Conservation (phyloP, 2,113 vertebrate genomes). For the Leptodactylus fuscus region DNA sequence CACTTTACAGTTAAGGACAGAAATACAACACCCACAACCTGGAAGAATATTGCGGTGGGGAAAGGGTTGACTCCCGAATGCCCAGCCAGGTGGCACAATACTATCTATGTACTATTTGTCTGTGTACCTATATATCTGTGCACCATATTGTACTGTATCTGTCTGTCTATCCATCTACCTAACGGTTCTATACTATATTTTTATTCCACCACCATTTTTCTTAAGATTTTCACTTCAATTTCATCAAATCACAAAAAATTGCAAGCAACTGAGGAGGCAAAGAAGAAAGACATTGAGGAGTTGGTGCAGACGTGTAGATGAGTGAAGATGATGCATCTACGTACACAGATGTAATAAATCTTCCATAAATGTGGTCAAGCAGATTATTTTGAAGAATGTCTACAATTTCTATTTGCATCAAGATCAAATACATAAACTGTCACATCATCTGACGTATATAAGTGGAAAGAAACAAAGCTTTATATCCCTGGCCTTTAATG, state of each 20-base stretch:
- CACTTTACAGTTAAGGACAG: too few relatives aligned
- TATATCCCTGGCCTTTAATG: neutral
- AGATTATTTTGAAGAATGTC: slow-evolving; percentile 42
- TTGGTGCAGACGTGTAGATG: neutral
- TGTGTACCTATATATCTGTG: too few relatives aligned
- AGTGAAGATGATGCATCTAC: neutral
- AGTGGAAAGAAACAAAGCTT: neutral
- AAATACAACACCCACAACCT: too few relatives aligned
- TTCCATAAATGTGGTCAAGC: neutral
- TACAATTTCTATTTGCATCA: slow-evolving; percentile 22
- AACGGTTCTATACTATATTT: too few relatives aligned
- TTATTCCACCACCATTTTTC: too few relatives aligned
- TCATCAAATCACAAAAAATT: neutral
- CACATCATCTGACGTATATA: neutral
- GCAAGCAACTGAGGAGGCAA: neutral
- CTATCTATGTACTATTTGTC: too few relatives aligned
- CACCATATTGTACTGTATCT: too few relatives aligned
- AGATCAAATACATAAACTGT: slow-evolving; percentile 18
- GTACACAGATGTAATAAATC: slow-evolving; percentile 13
- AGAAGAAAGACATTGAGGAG: neutral
- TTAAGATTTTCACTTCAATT: neutral
- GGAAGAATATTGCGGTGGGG: too few relatives aligned
- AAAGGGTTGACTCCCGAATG: too few relatives aligned
- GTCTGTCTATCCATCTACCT: too few relatives aligned
- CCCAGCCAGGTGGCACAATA: too few relatives aligned